Evolutionary conservation across 92 coral and sea anemone species (phyloP).

Genomic region (Meandrina meandrites): DNA sequence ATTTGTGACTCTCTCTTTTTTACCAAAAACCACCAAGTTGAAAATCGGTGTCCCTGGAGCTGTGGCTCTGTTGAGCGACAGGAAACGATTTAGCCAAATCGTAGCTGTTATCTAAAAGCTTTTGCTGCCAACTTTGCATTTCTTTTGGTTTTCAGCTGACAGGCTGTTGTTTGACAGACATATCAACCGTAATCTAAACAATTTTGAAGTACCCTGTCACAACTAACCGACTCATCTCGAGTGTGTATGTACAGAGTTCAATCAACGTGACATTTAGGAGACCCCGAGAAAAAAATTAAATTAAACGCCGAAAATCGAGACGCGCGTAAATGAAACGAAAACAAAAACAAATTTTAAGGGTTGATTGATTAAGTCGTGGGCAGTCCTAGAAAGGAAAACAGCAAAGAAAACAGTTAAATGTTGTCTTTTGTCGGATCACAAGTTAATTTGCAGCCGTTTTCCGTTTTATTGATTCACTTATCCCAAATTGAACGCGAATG

Average conservation of each 20-base stretch:
- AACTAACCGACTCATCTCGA: constrained; percentile 27
- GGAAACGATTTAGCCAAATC: constrained; percentile 25
- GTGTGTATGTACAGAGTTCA: constrained; percentile 32
- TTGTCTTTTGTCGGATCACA: constrained; percentile 31
- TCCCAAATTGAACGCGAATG: constrained; percentile 24
- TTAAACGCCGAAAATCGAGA: constrained; percentile 17
- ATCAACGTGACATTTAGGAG: constrained; percentile 25
- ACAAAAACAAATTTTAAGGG: constrained; percentile 25
- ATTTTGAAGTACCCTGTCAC: constrained; percentile 39
- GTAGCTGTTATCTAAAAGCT: constrained; percentile 8
- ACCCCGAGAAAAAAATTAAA: constrained; percentile 16
- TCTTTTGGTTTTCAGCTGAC: constrained; percentile 27
- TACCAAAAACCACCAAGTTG: constrained; percentile 26
- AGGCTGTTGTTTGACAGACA: background rate
- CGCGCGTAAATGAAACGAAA: constrained; percentile 23
- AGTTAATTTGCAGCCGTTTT: constrained; percentile 33
- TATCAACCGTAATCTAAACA: constrained; percentile 52
- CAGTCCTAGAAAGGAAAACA: constrained; percentile 26
- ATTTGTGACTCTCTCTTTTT: constrained; percentile 14
- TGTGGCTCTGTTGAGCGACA: constrained; percentile 12
- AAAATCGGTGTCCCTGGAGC: constrained; percentile 20
- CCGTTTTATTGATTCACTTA: constrained; percentile 35
- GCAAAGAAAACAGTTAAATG: constrained; percentile 42
- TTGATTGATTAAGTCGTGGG: constrained; percentile 41
- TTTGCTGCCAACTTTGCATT: constrained; percentile 14